Evolutionary conservation across 2,797 vertebrate species (phyloP), one percentile per base, ranked within the genome.

Genomic region (Characodon lateralis): DNA sequence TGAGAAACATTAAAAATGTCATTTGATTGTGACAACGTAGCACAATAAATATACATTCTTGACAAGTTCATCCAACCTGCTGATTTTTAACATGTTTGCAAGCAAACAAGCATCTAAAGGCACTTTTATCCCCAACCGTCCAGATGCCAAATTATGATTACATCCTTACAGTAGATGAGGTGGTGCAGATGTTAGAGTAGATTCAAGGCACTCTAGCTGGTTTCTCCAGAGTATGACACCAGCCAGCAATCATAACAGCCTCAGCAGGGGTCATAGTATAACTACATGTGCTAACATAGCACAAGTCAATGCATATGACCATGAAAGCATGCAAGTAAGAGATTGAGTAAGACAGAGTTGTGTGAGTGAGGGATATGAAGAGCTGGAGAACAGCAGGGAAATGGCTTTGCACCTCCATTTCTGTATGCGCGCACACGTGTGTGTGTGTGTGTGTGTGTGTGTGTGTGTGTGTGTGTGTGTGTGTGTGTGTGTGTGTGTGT

Each of bases 201-300:
- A 65, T 31, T 41, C 39, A 41, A 24, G 63, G 20, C 28, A 16
- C 35, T 63, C 59, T 28, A 63, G 59, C 28, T 35, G 8, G 16
- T 63, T 35, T 63, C 31, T 63, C 18, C 28, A 87, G 87, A 87
- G 85, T 83, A 85, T 77, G 79, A 80, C 88, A 89, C 82, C 86
- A 85, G 66, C 81, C 88, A 82, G 81, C 72, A 63, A 68, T 87
- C 80, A 88, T 88, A 86, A 91, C 87, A 92, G 83, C 83, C 86
- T 78, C 81, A 87, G 87, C 86, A 79, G 77, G 83, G 51, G 78
- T 78, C 46, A 0, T 0, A 59, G 87, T 90, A 89, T 89, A 93
- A 91, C 89, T 88, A 91, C 80, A 73, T 24, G 0, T 14, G 61
- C 61, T 78, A 56, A 73, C 83, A 80, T 68, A 78, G 73, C 69